Evolutionary conservation across 1,140 invertebrate genomes (phyloP), one percentile per base, ranked within the genome.

Genomic region (Yoshiicerus persimilis): DNA sequence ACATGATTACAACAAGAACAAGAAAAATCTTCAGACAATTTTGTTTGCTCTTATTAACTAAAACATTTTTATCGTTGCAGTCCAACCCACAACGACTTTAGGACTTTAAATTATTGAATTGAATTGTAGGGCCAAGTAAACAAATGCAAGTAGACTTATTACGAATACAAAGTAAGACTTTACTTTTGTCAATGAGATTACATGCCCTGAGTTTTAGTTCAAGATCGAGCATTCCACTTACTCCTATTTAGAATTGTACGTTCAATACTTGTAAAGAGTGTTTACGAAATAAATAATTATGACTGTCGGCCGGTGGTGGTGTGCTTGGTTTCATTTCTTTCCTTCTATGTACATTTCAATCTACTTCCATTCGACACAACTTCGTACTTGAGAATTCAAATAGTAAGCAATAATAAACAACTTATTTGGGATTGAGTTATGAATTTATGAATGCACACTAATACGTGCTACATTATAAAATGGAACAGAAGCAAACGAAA

Each of bases 251-350:
- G 39, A 41, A 10, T 66, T 66, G 64, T n/a, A n/a, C 11, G 25
- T 27, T 30, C 25, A 23, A 38, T 36, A 80, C 38, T 20, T 80
- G 30, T 16, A 70, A 80, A 80, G 32, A 80, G 75, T 80, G 75
- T 80, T 80, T 80, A 34, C 75, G 75, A 80, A 80, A 80, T 80
- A 80, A 80, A 80, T 80, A 80, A 80, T 80, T 80, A 80, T 10
- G 30, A 32, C 75, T 80, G 75, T 80, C 75, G 11, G 32, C 75
- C 75, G 27, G 64, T 70, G 30, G 75, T n/a, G n/a, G n/a, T n/a
- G n/a, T n/a, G n/a, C n/a, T 36, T 70, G 66, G 66, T 25, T 70
- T 70, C 66, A 70, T 80, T 80, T 30, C 64, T 70, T 70, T 30
- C 23, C 27, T 30, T 70, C 64, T 25, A 30, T 80, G 75, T 80